Base-by-base conservation (phyloP, 2,888 invertebrate species). In the Empis livida region DNA sequence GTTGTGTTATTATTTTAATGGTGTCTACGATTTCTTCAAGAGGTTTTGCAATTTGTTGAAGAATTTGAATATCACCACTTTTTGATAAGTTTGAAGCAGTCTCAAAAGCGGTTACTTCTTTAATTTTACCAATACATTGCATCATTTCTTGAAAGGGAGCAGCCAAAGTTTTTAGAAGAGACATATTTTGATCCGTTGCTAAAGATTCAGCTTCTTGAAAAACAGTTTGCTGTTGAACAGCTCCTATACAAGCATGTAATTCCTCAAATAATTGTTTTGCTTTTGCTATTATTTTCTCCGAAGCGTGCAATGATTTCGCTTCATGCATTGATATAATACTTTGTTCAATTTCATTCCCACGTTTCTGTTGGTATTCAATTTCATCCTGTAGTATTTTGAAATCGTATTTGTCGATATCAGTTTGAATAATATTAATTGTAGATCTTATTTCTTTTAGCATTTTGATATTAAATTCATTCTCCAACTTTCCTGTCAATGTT, bases 321-420 rank as follows among this genome's bases (percentile, higher is more conserved):
- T 63, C 61, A 8, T 62, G 53, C 53, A 67, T 53, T 1, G 60
- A 59, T 23, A 61, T 54, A 17, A 63, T 61, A 0, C 64, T 58
- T 14, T 54, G 52, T 35, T 62, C 61, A 31, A 58, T 58, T 42
- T 63, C 62, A 3, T 56, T 51, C 0, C 61, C 58, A 27, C 57
- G 57, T 40, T 60, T 56, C 37, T 68, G 63, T 16, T 66, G 63
- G 32, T 59, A 54, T 14, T 59, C 60, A 1, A 65, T 61, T 52
- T 64, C 64, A 16, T 61, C 58, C 42, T 63, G 63, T 1, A 65
- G 50, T 39, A 65, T 57, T 47, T 62, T 64, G 10, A 62, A 60
- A 44, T 68, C 68, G 14, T 65, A 60, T 42, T 63, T 61, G 49
- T 68, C 68, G 38, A 68, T 67, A 41, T 65, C 63, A 11, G 62